Base-by-base conservation (phyloP, 2,888 invertebrate species). In the Chaitophorus viminalis region DNA sequence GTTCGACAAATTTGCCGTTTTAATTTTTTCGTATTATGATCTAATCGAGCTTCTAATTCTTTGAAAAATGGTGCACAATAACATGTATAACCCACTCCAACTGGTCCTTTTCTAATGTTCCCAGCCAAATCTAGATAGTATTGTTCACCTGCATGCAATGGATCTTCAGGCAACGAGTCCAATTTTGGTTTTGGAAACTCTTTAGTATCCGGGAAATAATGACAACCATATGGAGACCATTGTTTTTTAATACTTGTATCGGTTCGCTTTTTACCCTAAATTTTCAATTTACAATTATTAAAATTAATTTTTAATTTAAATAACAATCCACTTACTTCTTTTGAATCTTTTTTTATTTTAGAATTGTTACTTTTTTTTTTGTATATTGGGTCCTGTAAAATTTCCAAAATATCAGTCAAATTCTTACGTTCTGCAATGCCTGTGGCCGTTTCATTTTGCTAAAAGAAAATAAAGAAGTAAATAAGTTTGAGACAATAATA, bases 81-180 rank as follows among this genome's bases (percentile, higher is more conserved):
- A 91, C 97, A 98, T 0, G 96, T 96, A 91, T 97, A 96, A 0
- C 97, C 97, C 3, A 97, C 95, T 0, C 98, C 98, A n/a, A 98
- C 95, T 0, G 98, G 98, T 1, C 98, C 98, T 92, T 98, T 98
- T 90, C 97, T 95, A 89, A 98, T 96, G 91, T 98, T 98, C 3
- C 98, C 98, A 25, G 97, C 98, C 90, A 99, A 93, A 91, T 98
- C 98, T 90, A 98, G 93, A 92, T 95, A 99, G 92, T 98, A 98
- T 91, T 98, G 98, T 92, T 98, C 97, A 89, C 98, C 98, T 90
- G 95, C 94, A 90, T 94, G 94, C 33, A 97, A 92, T 0, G 97
- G 97, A 91, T 97, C 97, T 91, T 95, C 94, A 89, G 97, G 97
- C 89, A 97, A 92, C 83, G 96, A 96, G 92, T 96, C 96, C 89